Conservation (phyloP, 2,113 vertebrate genomes). For the Oxygymnocypris stewartii region DNA sequence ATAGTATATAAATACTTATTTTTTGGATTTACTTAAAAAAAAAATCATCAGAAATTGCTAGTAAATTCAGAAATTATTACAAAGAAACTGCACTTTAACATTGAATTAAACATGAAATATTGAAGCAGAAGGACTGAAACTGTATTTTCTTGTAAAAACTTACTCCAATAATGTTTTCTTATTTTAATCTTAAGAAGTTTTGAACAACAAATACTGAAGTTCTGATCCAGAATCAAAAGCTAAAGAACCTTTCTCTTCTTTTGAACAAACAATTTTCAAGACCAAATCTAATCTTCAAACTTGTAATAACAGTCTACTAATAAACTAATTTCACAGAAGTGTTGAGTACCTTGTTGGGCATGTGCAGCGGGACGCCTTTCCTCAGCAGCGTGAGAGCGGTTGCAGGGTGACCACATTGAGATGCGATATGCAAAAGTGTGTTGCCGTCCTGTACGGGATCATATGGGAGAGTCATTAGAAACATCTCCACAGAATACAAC, state of each 20-base stretch:
- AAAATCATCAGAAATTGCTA: too few relatives aligned
- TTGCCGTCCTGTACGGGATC: slow-evolving; percentile 63
- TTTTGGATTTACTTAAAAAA: too few relatives aligned
- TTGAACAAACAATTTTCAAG: background rate
- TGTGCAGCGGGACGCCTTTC: slow-evolving; percentile 68
- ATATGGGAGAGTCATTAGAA: background rate
- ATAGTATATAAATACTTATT: too few relatives aligned
- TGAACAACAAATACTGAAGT: background rate
- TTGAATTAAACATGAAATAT: too few relatives aligned
- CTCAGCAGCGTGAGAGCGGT: slow-evolving; percentile 63
- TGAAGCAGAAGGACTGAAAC: too few relatives aligned
- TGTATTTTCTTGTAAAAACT: too few relatives aligned
- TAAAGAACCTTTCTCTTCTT: background rate
- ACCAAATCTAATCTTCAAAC: background rate
- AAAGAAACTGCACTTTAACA: too few relatives aligned
- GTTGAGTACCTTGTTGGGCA: slow-evolving; percentile 67
- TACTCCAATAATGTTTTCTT: too few relatives aligned
- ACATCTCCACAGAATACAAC: background rate
- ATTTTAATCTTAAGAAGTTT: background rate
- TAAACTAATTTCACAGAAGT: background rate
- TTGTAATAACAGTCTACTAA: background rate
- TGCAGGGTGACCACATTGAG: slow-evolving; percentile 65
- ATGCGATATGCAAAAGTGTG: slow-evolving; percentile 67
- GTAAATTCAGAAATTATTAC: too few relatives aligned
- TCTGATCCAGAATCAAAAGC: too few relatives aligned